phyloP scores from a whole-genome alignment of 1,140 invertebrate species.

The Temnothorax longispinosus region DNA sequence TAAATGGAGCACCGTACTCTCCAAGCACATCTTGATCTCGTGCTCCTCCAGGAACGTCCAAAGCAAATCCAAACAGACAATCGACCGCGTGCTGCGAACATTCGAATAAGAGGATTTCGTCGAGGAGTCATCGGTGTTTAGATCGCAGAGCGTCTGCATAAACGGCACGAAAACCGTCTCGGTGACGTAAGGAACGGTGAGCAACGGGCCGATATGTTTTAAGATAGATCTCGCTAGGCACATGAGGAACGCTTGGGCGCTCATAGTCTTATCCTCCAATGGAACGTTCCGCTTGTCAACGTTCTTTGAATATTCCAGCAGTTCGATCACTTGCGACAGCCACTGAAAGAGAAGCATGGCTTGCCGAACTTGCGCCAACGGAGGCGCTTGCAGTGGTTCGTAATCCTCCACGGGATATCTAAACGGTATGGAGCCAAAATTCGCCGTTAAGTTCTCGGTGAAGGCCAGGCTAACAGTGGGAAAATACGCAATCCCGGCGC shows the following conservation, averaged over 20 bases:
- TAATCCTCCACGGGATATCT: slow-evolving; percentile 90
- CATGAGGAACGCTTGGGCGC: slow-evolving; percentile 83
- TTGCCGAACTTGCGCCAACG: slow-evolving; percentile 85
- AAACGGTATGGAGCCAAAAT: slow-evolving; percentile 92
- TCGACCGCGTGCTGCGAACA: slow-evolving; percentile 73
- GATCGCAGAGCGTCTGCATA: slow-evolving; percentile 80
- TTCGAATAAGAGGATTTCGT: slow-evolving; percentile 54
- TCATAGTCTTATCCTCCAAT: slow-evolving; percentile 74
- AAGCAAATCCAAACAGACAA: slow-evolving; percentile 87
- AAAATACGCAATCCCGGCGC: slow-evolving; percentile 92
- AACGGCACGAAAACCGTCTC: slow-evolving; percentile 87
- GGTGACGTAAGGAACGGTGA: slow-evolving; percentile 86
- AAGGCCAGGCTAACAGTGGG: slow-evolving; percentile 92
- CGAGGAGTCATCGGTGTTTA: neutral
- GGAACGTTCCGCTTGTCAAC: slow-evolving; percentile 4
- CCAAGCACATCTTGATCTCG: slow-evolving; percentile 88
- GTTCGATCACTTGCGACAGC: slow-evolving; percentile 86
- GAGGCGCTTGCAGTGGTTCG: slow-evolving; percentile 89
- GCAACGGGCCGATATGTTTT: slow-evolving; percentile 86
- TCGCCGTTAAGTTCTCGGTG: slow-evolving; percentile 91
- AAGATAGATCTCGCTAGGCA: slow-evolving; percentile 86
- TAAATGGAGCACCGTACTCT: slow-evolving; percentile 87
- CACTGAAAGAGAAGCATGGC: slow-evolving; percentile 87
- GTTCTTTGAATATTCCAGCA: slow-evolving; percentile 77
- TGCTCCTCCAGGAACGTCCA: slow-evolving; percentile 90